Evolutionary conservation across 2,797 vertebrate genomes (phyloP).

Genomic region (Benthosema pterotum): DNA sequence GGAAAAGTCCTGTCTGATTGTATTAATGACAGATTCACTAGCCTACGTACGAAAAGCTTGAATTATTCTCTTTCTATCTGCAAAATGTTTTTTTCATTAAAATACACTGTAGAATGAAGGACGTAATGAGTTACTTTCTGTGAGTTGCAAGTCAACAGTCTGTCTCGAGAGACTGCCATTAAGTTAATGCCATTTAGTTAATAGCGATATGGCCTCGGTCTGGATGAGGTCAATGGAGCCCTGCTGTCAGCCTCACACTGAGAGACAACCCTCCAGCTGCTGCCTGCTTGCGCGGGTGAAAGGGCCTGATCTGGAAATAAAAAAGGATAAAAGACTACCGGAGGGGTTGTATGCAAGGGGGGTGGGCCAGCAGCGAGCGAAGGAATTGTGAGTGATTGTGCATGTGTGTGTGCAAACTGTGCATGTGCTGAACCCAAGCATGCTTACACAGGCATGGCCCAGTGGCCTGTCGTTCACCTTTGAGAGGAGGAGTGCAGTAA

Average conservation of each 20-base stretch:
- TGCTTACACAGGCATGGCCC: background rate
- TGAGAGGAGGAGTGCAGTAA: conserved; percentile 43
- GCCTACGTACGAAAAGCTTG: too few species aligned
- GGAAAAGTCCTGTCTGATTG: too few species aligned
- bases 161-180: too few species aligned
- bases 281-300: conserved; percentile 53
- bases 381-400: conserved; percentile 6
- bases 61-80: too few species aligned
- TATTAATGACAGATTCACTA: too few species aligned
- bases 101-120: too few species aligned
- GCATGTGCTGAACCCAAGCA: conserved; percentile 11
- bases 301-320: conserved; percentile 70
- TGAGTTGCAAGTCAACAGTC: too few species aligned
- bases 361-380: conserved; percentile 43
- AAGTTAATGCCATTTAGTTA: too few species aligned
- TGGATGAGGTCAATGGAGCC: conserved; percentile 11
- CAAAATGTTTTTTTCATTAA: too few species aligned
- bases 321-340: conserved; percentile 43
- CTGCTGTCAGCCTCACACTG: conserved; percentile 45
- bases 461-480: conserved; percentile 63
- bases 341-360: conserved; percentile 30
- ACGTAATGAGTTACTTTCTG: too few species aligned
- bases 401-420: too few species aligned
- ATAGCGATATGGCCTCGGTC: too few species aligned
- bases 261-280: conserved; percentile 62